Base-by-base conservation (phyloP, 2,113 vertebrate genomes). In the Oostethus manadensis region DNA sequence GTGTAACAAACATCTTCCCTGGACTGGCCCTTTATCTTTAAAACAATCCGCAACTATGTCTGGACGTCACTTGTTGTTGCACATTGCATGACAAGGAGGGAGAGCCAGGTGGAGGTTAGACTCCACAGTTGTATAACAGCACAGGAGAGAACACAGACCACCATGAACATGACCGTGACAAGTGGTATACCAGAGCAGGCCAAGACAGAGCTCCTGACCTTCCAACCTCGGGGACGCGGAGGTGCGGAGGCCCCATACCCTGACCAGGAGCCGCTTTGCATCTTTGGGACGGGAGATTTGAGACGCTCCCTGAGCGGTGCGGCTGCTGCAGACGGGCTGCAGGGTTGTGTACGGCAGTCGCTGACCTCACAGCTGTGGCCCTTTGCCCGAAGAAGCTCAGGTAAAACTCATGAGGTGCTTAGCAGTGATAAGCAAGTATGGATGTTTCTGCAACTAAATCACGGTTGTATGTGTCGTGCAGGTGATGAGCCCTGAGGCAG, bases 401-500 rank as follows among this genome's bases (percentile, higher is more conserved):
- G 80, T 86, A 80, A 21, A n/a, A 4, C 42, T 58, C 62, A 56
- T 16, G 8, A 35, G 8, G 50, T 14, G 50, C 3, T 51, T 33
- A 5, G 51, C 21, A 4, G 20, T 20, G 1, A 18, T 46, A 20
- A 23, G 14, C 40, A 20, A 17, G 23, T 14, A n/a, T 1, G 8
- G 14, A 44, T 46, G 42, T 26, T 33, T 29, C 23, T 26, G 40
- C 40, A 29, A 16, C 42, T 17, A n/a, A 26, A n/a, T 17, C 10
- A 16, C 29, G 38, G 43, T 9, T 22, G 7, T 60, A 49, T 59
- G 56, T 51, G 61, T 51, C 57, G 0, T 42, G 14, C 86, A 93
- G 58, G 87, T 93, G 71, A 43, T 92, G 71, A 71, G 80, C 72
- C 90, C 98, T 0, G 29, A 71, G 13, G 91, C 90, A 53, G 94